Evolutionary conservation across 1,140 invertebrate species (phyloP).

Genomic region (Dufourea novaeangliae): DNA sequence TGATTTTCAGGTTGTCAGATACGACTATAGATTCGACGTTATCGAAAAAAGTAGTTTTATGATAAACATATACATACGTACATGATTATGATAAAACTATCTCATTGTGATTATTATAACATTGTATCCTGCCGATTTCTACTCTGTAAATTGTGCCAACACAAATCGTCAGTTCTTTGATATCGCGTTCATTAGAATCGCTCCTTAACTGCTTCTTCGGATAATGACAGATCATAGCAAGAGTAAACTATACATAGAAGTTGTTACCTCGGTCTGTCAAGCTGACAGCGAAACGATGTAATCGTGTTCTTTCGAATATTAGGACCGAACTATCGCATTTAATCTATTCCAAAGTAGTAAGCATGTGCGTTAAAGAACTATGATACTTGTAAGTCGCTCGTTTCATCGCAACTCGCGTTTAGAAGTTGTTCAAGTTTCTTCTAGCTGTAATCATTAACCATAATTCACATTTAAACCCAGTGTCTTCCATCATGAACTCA

Average conservation of each 20-base stretch:
- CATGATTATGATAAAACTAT: too few species aligned
- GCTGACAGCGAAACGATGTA: slow-evolving; percentile 18
- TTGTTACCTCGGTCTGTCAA: slow-evolving; percentile 11
- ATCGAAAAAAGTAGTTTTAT: too few species aligned
- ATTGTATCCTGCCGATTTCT: too few species aligned
- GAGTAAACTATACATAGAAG: background rate
- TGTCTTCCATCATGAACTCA: slow-evolving; percentile 56
- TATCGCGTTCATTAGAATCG: too few species aligned
- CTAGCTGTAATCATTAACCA: slow-evolving; percentile 41
- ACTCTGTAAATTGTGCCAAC: too few species aligned
- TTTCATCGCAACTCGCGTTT: background rate
- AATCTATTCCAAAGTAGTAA: background rate
- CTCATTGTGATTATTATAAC: too few species aligned
- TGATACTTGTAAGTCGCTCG: slow-evolving; percentile 16
- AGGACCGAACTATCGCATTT: background rate
- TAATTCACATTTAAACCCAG: slow-evolving; percentile 7
- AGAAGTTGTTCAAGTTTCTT: slow-evolving; percentile 12
- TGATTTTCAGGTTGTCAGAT: too few species aligned
- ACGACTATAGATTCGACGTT: too few species aligned
- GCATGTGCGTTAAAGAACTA: slow-evolving; percentile 11
- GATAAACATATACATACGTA: too few species aligned
- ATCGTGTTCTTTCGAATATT: slow-evolving; percentile 10
- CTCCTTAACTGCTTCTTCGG: background rate
- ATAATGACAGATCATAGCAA: background rate
- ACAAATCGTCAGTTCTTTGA: too few species aligned